Conservation (phyloP, 2,888 invertebrate genomes). For the Panopea generosa region DNA sequence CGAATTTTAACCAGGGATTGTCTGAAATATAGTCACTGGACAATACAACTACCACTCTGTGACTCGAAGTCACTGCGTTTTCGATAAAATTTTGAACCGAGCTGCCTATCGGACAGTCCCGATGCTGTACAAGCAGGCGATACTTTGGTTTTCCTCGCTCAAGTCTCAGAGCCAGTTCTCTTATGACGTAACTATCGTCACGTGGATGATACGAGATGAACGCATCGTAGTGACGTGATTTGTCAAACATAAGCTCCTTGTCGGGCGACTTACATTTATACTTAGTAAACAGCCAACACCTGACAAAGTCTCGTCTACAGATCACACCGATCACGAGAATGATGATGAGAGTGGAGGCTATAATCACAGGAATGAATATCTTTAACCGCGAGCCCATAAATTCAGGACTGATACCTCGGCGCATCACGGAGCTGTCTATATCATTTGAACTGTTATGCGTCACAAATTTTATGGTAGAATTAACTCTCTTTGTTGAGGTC, state of each 20-base stretch:
- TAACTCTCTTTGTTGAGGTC: neutral
- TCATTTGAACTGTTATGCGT: slow-evolving; percentile 5
- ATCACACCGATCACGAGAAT: slow-evolving; percentile 48
- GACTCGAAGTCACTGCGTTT: slow-evolving; percentile 93
- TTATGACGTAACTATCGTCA: slow-evolving; percentile 94
- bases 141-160: slow-evolving; percentile 92
- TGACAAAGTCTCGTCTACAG: slow-evolving; percentile 46
- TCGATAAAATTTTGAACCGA: slow-evolving; percentile 93
- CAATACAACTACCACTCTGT: slow-evolving; percentile 94
- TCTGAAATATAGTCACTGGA: slow-evolving; percentile 96
- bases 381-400: slow-evolving; percentile 23
- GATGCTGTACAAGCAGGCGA: slow-evolving; percentile 70
- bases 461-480: neutral
- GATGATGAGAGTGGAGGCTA: slow-evolving; percentile 61
- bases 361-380: slow-evolving; percentile 45
- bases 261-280: slow-evolving; percentile 38
- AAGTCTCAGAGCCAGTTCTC: slow-evolving; percentile 92
- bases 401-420: no score
- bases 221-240: slow-evolving; percentile 89
- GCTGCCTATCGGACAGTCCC: slow-evolving; percentile 77
- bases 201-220: slow-evolving; percentile 93
- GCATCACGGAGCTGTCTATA: no score
- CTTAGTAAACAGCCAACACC: slow-evolving; percentile 49
- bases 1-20: slow-evolving; percentile 93
- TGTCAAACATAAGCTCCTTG: slow-evolving; percentile 50